Conservation (phyloP, 2,113 vertebrate species). For the Menidia beryllina region DNA sequence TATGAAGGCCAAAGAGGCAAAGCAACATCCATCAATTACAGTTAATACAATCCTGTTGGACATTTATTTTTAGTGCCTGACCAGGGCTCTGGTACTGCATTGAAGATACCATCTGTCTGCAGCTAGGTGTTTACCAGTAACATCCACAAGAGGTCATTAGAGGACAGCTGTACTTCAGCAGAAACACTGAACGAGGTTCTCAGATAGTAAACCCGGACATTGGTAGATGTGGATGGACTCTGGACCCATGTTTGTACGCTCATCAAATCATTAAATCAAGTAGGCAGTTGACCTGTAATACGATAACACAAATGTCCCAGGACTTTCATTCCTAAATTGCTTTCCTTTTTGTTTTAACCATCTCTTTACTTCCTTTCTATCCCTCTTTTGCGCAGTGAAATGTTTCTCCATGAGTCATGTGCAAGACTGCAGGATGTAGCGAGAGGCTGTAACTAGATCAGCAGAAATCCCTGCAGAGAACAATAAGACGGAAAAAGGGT, state of each 20-base stretch:
- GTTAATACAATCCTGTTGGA: conserved; percentile 42
- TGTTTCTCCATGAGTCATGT: conserved; percentile 65
- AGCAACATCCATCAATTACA: conserved; percentile 35
- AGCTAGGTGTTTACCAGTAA: conserved; percentile 26
- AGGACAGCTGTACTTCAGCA: conserved; percentile 53
- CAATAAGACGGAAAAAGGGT: conserved; percentile 10
- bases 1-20: neutral
- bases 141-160: conserved; percentile 71
- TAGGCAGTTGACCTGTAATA: conserved; percentile 43
- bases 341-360: conserved; percentile 42
- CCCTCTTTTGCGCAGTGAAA: conserved; percentile 30
- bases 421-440: conserved; percentile 42
- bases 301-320: conserved; percentile 28
- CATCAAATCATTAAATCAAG: conserved; percentile 61
- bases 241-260: conserved; percentile 66
- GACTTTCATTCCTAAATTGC: conserved; percentile 40
- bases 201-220: conserved; percentile 19
- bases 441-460: conserved; percentile 45
- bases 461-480: conserved; percentile 36
- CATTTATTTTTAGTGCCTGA: conserved; percentile 32
- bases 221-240: conserved; percentile 57
- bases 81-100: conserved; percentile 8
- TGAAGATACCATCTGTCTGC: conserved; percentile 23
- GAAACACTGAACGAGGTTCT: conserved; percentile 22
- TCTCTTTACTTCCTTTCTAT: conserved; percentile 24